phyloP scores from a whole-genome alignment of 30 jellyfish, hydroid and myxozoan genomes.

The Aurelia sp. region DNA sequence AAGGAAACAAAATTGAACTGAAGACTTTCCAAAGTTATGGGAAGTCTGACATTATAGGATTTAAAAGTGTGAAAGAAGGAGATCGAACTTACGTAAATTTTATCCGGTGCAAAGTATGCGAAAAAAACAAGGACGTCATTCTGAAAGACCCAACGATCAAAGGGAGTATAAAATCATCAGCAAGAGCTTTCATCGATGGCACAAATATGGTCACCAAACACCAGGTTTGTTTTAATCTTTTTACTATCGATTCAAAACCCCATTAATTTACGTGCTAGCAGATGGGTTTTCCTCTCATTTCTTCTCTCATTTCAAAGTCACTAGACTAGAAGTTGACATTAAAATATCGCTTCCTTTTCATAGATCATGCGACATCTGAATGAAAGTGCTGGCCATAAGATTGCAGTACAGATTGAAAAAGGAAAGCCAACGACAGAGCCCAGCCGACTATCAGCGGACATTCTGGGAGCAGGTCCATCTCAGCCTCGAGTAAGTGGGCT shows the following conservation, averaged over 20 bases:
- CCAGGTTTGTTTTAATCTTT: conserved; percentile 5
- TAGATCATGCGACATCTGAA: conserved; percentile 19
- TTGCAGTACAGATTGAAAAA: conserved; percentile 2
- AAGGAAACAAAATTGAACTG: conserved; percentile 26
- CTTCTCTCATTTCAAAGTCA: background rate
- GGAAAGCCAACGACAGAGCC: background rate
- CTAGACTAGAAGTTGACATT: background rate
- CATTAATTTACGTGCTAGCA: background rate
- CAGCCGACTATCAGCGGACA: background rate
- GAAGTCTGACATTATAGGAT: conserved; percentile 4
- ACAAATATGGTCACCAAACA: conserved; percentile 23
- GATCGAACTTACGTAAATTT: conserved; percentile 16
- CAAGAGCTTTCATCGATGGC: conserved; percentile 37
- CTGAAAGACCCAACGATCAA: conserved; percentile 15
- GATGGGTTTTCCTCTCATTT: background rate
- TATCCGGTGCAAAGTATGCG: conserved; percentile 45
- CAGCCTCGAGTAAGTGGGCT: background rate
- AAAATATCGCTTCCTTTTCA: background rate
- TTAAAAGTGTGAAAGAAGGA: background rate
- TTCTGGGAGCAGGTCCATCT: background rate
- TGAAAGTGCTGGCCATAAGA: conserved; percentile 11
- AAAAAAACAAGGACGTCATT: conserved; percentile 8
- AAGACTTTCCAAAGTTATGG: conserved; percentile 27
- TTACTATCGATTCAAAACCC: background rate
- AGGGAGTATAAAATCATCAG: background rate